phyloP scores from a whole-genome alignment of 1,140 invertebrate species.

The Drosophila burlai region DNA sequence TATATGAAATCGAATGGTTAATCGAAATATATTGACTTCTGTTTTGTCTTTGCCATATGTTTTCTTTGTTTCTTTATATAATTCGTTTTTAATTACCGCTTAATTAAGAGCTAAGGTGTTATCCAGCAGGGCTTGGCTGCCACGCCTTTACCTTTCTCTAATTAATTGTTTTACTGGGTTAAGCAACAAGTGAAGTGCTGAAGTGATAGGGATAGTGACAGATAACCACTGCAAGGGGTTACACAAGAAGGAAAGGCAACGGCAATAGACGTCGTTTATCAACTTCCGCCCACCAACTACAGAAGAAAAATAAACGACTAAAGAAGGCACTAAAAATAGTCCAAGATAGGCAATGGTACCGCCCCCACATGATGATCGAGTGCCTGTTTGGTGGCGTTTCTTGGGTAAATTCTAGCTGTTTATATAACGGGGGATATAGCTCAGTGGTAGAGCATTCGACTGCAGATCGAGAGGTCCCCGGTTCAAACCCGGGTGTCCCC shows the following conservation, averaged over 20 bases:
- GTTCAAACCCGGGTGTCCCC: slow-evolving; percentile 98
- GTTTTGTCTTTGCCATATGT: slow-evolving; percentile 7
- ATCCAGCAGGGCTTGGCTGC: slow-evolving; percentile 4
- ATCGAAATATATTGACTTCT: slow-evolving; percentile 15
- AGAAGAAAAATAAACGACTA: not conserved
- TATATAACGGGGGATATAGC: slow-evolving; percentile 73
- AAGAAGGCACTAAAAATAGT: slow-evolving; percentile 29
- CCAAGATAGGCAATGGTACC: not conserved
- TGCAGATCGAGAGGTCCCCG: slow-evolving; percentile 97
- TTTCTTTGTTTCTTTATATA: slow-evolving; percentile 12
- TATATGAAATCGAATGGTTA: slow-evolving; percentile 10
- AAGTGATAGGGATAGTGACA: slow-evolving; percentile 42
- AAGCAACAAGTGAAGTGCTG: slow-evolving; percentile 27
- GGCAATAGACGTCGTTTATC: slow-evolving; percentile 42
- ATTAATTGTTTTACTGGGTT: slow-evolving; percentile 13
- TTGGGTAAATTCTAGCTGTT: slow-evolving; percentile 33
- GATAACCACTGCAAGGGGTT: slow-evolving; percentile 39
- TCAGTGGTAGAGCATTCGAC: slow-evolving; percentile 96
- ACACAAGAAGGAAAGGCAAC: slow-evolving; percentile 11
- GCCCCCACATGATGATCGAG: slow-evolving; percentile 27
- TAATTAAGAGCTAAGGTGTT: slow-evolving; percentile 23
- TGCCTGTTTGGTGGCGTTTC: slow-evolving; percentile 9
- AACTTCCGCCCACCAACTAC: slow-evolving; percentile 39
- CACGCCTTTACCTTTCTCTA: slow-evolving; percentile 25
- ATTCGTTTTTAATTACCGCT: slow-evolving; percentile 8